Percentiles rank a stretch among this genome's conserved stretches.
Evolutionary conservation across 2,113 vertebrate genomes (phyloP).

Genomic region (Baryphthengus martii): DNA sequence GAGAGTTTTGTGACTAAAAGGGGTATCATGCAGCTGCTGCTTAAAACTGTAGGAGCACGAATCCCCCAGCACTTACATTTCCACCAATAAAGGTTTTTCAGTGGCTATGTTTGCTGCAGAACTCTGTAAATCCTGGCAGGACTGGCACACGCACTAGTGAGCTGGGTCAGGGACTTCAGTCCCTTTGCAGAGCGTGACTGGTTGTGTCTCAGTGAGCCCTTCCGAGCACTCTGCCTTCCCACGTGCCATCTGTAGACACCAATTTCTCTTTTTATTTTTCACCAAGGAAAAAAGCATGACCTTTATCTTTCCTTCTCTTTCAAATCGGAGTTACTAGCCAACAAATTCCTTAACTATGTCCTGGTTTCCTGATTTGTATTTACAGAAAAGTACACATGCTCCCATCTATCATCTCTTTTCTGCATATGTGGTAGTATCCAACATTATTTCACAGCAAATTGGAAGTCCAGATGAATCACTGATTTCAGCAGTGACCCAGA

Average conservation of each 20-base stretch:
- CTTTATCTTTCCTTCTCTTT: not conserved
- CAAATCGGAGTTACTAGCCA: not conserved
- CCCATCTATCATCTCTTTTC: not conserved
- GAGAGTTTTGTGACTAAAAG: no score
- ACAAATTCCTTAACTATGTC: not conserved
- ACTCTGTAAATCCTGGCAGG: accelerated
- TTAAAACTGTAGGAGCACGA: not conserved
- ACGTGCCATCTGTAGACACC: accelerated
- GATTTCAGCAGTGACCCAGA: not conserved
- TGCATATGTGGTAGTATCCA: not conserved
- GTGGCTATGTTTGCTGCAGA: not conserved
- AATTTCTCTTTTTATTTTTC: not conserved
- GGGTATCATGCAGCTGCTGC: not conserved
- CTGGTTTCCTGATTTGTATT: slow-evolving; percentile 1
- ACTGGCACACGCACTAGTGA: accelerated
- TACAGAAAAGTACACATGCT: not conserved
- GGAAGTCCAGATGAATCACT: not conserved
- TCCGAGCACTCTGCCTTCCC: not conserved
- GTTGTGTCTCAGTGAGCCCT: not conserved
- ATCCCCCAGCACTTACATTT: not conserved
- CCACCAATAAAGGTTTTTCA: not conserved
- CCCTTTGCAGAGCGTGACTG: not conserved
- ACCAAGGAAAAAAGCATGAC: not conserved
- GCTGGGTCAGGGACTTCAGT: not conserved
- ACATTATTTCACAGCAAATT: not conserved